These are phyloP conservation scores for Oryzias celebensis DNA, from an alignment of 2,113 vertebrate species.

Conservation along the genomic window DNA sequence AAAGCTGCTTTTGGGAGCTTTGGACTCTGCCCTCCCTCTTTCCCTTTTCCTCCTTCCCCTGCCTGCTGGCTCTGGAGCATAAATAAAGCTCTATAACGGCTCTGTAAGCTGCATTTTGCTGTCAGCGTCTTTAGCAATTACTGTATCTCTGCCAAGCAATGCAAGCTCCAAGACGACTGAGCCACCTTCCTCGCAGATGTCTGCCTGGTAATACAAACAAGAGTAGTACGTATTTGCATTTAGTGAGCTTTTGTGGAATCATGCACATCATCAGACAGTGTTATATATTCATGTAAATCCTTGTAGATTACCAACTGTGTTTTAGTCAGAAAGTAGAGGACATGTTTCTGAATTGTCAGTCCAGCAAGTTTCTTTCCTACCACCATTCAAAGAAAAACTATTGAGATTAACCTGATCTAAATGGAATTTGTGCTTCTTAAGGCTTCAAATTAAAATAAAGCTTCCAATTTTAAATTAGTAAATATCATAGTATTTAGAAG, in stretches of 20 bases:
- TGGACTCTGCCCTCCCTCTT: slow-evolving; percentile 64
- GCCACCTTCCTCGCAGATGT: slow-evolving; percentile 71
- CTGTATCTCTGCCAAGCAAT: slow-evolving; percentile 63
- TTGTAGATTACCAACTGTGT: too few relatives aligned
- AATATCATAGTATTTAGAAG: slow-evolving; percentile 42
- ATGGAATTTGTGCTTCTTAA: slow-evolving; percentile 13
- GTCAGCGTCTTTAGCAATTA: slow-evolving; percentile 79
- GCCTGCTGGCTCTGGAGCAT: slow-evolving; percentile 67
- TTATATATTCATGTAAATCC: slow-evolving; percentile 8
- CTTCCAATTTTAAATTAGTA: slow-evolving; percentile 33
- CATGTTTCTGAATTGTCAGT: too few relatives aligned
- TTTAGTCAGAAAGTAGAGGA: too few relatives aligned
- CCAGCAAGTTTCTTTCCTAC: too few relatives aligned
- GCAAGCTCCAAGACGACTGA: slow-evolving; percentile 52
- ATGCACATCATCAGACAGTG: slow-evolving; percentile 2
- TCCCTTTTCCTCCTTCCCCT: slow-evolving; percentile 50
- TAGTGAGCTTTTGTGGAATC: slow-evolving; percentile 12
- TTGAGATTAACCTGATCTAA: too few relatives aligned
- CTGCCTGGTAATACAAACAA: slow-evolving; percentile 54
- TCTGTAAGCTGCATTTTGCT: slow-evolving; percentile 76
- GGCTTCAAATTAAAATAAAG: slow-evolving; percentile 14
- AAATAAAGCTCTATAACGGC: slow-evolving; percentile 79
- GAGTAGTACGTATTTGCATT: slow-evolving; percentile 42
- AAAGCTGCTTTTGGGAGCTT: slow-evolving; percentile 69
- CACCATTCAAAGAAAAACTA: too few relatives aligned